These are phyloP conservation scores for Schizaphis graminum DNA, from an alignment of 2,888 invertebrate genomes.

Conservation along the genomic window DNA sequence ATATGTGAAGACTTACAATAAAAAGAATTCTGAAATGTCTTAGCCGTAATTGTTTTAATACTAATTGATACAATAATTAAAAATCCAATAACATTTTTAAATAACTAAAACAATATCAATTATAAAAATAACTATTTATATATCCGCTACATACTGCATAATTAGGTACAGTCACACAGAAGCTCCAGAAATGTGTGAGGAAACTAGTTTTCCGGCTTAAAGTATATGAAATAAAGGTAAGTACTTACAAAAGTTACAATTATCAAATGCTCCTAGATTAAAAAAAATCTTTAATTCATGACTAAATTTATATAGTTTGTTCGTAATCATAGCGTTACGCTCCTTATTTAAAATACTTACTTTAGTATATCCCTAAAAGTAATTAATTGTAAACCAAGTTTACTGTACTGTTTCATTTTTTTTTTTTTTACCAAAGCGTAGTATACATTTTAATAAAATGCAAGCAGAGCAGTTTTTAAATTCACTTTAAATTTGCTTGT, in stretches of 20 bases:
- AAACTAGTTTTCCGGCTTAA: background rate
- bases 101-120: background rate
- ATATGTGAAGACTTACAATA: background rate
- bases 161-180: background rate
- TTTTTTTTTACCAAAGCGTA: background rate
- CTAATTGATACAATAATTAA: background rate
- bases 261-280: background rate
- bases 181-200: background rate
- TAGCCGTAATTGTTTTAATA: background rate
- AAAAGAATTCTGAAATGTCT: background rate
- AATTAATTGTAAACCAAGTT: background rate
- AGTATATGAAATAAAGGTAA: background rate
- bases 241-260: background rate
- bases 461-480: background rate
- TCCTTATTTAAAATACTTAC: background rate
- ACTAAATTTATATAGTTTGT: background rate
- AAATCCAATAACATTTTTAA: background rate
- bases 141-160: background rate
- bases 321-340: background rate
- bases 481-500: background rate
- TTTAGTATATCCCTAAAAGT: background rate
- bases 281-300: background rate
- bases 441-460: background rate
- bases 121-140: background rate
- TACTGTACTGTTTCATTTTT: background rate